Base-by-base conservation (phyloP, 2,888 invertebrate genomes). In the Sarcophaga variegata region DNA sequence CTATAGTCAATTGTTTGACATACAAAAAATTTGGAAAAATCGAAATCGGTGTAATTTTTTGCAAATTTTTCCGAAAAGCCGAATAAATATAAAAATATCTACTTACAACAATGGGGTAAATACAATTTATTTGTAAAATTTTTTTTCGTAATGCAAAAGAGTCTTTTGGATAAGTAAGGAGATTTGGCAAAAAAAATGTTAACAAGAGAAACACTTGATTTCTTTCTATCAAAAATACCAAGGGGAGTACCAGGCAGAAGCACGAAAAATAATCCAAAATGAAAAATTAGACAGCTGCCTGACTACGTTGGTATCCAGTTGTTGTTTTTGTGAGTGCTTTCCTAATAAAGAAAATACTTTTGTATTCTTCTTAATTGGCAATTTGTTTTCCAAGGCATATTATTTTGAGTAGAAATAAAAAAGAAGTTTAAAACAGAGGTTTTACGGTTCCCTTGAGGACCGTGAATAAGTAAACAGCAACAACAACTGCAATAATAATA, bases 1-100 rank as follows among this genome's bases (percentile, higher is more conserved):
- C 37, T 37, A 10, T 37, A 37, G 75, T 67, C 81, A 83, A 67
- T 85, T 89, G 85, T 88, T 88, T 88, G 88, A 88, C 87, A 89
- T 77, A 87, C 75, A 83, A 86, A 81, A 88, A 88, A 81, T 80
- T 86, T 88, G 88, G 89, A 88, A 89, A 88, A 89, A 89, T 88
- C 88, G 88, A 89, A 89, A 88, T 87, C 86, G 45, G 84, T 87
- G 83, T 82, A 86, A 86, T 77, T 87, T 88, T 37, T 88, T 85
- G 87, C 81, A 88, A 88, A 88, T 49, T 47, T 74, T 81, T 75
- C 37, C 20, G 72, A 82, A 85, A 86, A 85, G 81, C 82, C 81
- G 88, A 77, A 78, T 62, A 77, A 76, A 69, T 81, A 71, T 84
- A 82, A 75, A 62, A 82, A 62, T 59, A 81, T 25, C 80, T 82